Evolutionary conservation across 2,888 invertebrate genomes (phyloP), one percentile per base, ranked within the genome.

Genomic region (Pteria penguin): DNA sequence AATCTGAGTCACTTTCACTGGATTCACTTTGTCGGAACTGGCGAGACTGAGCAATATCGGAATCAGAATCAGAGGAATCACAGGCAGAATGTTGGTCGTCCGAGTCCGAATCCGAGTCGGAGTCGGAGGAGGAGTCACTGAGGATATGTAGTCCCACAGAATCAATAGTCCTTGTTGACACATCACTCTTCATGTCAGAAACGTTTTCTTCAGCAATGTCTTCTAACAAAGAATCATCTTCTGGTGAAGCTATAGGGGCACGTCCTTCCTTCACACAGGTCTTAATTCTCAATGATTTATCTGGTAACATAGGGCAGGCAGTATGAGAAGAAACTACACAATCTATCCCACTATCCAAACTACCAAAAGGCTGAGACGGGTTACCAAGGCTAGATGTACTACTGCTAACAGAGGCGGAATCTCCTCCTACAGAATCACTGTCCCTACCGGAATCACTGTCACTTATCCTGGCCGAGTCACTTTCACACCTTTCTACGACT

Each of bases 291-390:
- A 4, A n/a, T n/a, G 11, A 22, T 32, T 32, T 55, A 33, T 36
- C 36, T 14, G 36, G 65, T 36, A 32, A 27, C 24, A 36, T 36
- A 24, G 52, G 24, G 52, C 58, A 36, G 18, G 14, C 5, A 27
- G 60, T 8, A 55, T 55, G 4, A 8, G 22, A 3, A 22, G 55
- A 18, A 18, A 54, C 22, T n/a, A 58, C 52, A 66, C 83, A 85
- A 55, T 84, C 85, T 14, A 85, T 81, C 4, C 85, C 85, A 76
- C 85, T 85, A 36, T 85, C 85, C 14, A 81, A 74, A 58, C 82
- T 82, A 14, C 75, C 68, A 11, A 61, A 57, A 24, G 60, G 60
- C 45, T 70, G 60, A 26, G 60, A 27, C 3, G 32, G 27, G 18
- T 57, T 54, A 22, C 65, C 65, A 24, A 75, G 63, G 70, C 75